Evolutionary conservation across 2,888 invertebrate species (phyloP).

Genomic region (Iphiclides podalirius): DNA sequence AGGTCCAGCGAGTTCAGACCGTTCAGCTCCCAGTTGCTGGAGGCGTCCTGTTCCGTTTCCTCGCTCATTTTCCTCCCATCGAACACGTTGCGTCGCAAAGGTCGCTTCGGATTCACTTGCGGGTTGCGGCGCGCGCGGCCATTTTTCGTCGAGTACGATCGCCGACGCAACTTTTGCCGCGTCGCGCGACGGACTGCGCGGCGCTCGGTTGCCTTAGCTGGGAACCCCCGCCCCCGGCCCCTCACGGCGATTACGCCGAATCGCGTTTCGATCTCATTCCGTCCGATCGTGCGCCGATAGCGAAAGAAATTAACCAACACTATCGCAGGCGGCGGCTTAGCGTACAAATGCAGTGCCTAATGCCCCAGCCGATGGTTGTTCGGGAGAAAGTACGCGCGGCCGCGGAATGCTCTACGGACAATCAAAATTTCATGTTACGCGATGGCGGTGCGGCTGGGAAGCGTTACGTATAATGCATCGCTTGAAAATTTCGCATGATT

Average conservation of each 20-base stretch:
- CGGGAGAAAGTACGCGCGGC: slow-evolving; percentile 51
- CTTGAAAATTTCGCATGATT: too few relatives aligned
- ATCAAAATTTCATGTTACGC: slow-evolving; percentile 2
- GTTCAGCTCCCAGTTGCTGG: slow-evolving; percentile 76
- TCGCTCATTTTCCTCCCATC: slow-evolving; percentile 62
- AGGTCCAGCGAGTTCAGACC: slow-evolving; percentile 86
- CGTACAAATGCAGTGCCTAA: slow-evolving; percentile 31
- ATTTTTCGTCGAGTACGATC: slow-evolving; percentile 41
- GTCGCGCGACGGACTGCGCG: slow-evolving; percentile 46
- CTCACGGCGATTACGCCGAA: slow-evolving; percentile 38
- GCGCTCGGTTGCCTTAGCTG: slow-evolving; percentile 30
- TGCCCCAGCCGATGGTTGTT: too few relatives aligned
- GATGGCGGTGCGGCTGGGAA: too few relatives aligned
- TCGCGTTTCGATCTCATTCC: slow-evolving; percentile 68
- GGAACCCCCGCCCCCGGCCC: slow-evolving; percentile 46
- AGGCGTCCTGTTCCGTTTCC: slow-evolving; percentile 68
- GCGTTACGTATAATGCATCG: neutral
- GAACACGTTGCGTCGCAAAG: slow-evolving; percentile 38
- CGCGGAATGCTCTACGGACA: slow-evolving; percentile 2
- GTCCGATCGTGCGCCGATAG: slow-evolving; percentile 59
- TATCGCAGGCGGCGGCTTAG: slow-evolving; percentile 37
- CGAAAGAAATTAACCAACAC: slow-evolving; percentile 61
- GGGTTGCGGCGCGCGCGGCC: slow-evolving; percentile 42
- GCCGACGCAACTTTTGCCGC: slow-evolving; percentile 49
- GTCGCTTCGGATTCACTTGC: slow-evolving; percentile 50